These are phyloP conservation scores for Dasyprocta punctata DNA, from an alignment of 2,113 vertebrate genomes.

Conservation along the genomic window DNA sequence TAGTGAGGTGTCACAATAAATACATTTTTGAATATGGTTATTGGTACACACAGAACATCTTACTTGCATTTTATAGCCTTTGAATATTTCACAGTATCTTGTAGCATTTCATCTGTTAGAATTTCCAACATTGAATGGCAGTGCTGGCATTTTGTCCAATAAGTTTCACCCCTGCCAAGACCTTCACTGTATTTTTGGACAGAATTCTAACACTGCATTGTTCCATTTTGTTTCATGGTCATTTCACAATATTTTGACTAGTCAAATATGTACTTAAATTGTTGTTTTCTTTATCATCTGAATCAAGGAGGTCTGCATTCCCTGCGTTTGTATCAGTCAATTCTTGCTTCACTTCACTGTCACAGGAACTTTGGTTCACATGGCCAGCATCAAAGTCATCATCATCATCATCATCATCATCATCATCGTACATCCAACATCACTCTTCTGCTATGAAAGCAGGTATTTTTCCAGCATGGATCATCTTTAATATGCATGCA, in stretches of 20 bases:
- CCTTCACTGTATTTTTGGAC: too few relatives aligned
- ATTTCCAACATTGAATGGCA: background rate
- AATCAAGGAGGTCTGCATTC: background rate
- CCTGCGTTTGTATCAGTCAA: background rate
- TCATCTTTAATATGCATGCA: background rate
- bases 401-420: background rate
- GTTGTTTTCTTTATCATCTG: background rate
- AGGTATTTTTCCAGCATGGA: background rate
- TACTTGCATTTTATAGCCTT: background rate
- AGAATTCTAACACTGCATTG: background rate
- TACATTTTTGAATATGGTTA: background rate
- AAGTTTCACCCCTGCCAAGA: background rate
- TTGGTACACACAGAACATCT: background rate
- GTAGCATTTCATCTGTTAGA: background rate
- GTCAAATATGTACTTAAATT: background rate
- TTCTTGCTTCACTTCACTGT: background rate
- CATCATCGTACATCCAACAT: background rate
- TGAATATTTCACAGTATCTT: background rate
- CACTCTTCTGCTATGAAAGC: background rate
- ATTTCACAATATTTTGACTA: background rate
- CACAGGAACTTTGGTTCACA: background rate
- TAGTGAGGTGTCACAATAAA: background rate
- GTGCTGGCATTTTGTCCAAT: background rate
- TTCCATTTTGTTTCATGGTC: background rate
- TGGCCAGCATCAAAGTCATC: background rate